phyloP scores from a whole-genome alignment of 1,140 invertebrate species.

The Pachypeltis micranthus region DNA sequence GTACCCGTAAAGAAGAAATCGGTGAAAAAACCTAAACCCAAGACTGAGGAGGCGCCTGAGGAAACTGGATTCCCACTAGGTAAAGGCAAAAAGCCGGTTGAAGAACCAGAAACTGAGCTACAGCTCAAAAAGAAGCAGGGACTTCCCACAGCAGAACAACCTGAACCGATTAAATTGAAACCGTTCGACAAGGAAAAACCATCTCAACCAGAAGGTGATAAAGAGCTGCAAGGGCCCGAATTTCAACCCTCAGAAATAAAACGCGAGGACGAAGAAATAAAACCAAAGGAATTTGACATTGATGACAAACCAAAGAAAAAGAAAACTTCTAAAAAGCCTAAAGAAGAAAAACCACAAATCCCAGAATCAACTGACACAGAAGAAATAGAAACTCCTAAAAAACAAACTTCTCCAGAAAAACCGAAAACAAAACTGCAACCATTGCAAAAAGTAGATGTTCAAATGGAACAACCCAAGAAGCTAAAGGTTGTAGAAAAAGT shows the following conservation, averaged over 20 bases:
- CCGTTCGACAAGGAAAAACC: conserved; percentile 26
- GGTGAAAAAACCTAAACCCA: conserved; percentile 13
- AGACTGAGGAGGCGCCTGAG: conserved; percentile 15
- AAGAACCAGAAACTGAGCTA: conserved; percentile 21
- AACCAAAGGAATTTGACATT: conserved; percentile 17
- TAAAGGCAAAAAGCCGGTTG: conserved; percentile 19
- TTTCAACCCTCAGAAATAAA: conserved; percentile 14
- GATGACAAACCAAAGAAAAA: conserved; percentile 24
- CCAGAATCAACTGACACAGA: conserved; percentile 17
- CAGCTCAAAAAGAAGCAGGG: conserved; percentile 21
- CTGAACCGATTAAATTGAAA: conserved; percentile 16
- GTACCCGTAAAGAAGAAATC: conserved; percentile 21
- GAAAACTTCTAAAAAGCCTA: conserved; percentile 14
- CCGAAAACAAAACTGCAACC: conserved; percentile 25
- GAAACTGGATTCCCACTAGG: conserved; percentile 23
- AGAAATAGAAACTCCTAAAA: conserved; percentile 20
- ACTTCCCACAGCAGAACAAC: conserved; percentile 2
- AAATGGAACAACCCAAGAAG: conserved; percentile 27
- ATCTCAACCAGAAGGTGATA: conserved; percentile 26
- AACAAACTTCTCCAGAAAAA: conserved; percentile 22
- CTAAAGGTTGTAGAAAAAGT: conserved; percentile 24
- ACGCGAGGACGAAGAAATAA: conserved; percentile 13
- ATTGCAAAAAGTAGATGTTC: conserved; percentile 33
- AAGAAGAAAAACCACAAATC: background rate
- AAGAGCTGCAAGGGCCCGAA: conserved; percentile 19